Conservation (phyloP, 2,797 vertebrate species). For the Heteromormyrus szaboi region DNA sequence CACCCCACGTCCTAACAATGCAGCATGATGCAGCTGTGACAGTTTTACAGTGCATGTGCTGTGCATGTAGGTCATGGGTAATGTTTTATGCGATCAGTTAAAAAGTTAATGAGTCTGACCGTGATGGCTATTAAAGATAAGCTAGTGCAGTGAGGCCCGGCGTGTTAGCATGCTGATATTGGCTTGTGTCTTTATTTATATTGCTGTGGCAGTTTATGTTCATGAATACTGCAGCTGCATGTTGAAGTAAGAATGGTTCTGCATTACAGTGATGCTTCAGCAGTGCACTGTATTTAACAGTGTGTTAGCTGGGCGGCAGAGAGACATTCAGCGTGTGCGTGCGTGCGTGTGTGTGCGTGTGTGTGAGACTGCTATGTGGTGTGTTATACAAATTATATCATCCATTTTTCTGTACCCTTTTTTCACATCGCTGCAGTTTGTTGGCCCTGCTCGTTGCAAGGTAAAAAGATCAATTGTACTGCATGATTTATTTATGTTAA, state of each 20-base stretch:
- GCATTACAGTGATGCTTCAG: not conserved
- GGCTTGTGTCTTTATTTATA: not conserved
- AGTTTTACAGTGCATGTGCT: not conserved
- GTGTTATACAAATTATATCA: not conserved
- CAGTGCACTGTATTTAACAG: not conserved
- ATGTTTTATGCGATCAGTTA: not conserved
- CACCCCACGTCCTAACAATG: not conserved
- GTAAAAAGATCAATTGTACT: not conserved
- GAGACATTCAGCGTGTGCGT: not conserved
- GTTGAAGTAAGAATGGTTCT: not conserved
- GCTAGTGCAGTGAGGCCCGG: not conserved
- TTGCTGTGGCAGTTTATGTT: not conserved
- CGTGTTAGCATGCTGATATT: not conserved
- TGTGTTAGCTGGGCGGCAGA: not conserved
- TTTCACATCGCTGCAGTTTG: not conserved
- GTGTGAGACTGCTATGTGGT: not conserved
- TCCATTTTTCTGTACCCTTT: not conserved
- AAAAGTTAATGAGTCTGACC: not conserved
- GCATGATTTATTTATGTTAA: not conserved
- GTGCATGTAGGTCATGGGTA: not conserved
- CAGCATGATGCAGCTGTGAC: not conserved
- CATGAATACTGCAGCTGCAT: not conserved
- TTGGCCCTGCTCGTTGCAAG: not conserved
- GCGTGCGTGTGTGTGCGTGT: not conserved
- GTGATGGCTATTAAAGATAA: not conserved